Conservation (phyloP, 2,888 invertebrate species). For the Calliscelio sp. region DNA sequence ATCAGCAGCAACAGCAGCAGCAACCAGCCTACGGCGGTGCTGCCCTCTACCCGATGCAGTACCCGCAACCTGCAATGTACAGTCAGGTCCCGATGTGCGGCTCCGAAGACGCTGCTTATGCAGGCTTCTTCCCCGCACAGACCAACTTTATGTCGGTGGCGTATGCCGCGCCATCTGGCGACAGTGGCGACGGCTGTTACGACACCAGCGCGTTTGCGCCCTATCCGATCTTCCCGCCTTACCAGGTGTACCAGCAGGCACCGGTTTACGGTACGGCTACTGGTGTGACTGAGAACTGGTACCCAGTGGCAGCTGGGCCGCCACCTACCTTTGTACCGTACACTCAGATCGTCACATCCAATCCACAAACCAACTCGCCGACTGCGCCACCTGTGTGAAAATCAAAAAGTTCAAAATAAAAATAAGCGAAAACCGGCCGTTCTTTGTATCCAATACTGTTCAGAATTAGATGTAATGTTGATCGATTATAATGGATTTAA, state of each 20-base stretch:
- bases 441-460: conserved; percentile 21
- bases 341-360: conserved; percentile 15
- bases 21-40: not conserved
- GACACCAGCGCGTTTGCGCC: conserved; percentile 18
- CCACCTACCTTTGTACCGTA: conserved; percentile 71
- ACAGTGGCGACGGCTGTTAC: conserved; percentile 71
- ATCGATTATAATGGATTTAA: conserved; percentile 33
- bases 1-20: conserved; percentile 38
- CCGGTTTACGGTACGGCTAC: conserved; percentile 69
- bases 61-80: conserved; percentile 77
- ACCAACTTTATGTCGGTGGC: conserved; percentile 76
- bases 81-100: conserved; percentile 75
- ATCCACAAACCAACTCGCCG: conserved; percentile 26
- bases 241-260: conserved; percentile 77
- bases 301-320: conserved; percentile 76
- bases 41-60: conserved; percentile 72
- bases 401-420: conserved; percentile 7
- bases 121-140: conserved; percentile 77
- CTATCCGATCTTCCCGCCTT: conserved; percentile 77
- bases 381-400: conserved; percentile 38
- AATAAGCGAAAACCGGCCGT: no score
- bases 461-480: conserved; percentile 37
- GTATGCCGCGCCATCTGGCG: conserved; percentile 76
- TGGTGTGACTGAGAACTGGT: conserved; percentile 80
- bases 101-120: conserved; percentile 76